phyloP scores from a whole-genome alignment of 2,113 vertebrate species.

The Hypanus sabinus region DNA sequence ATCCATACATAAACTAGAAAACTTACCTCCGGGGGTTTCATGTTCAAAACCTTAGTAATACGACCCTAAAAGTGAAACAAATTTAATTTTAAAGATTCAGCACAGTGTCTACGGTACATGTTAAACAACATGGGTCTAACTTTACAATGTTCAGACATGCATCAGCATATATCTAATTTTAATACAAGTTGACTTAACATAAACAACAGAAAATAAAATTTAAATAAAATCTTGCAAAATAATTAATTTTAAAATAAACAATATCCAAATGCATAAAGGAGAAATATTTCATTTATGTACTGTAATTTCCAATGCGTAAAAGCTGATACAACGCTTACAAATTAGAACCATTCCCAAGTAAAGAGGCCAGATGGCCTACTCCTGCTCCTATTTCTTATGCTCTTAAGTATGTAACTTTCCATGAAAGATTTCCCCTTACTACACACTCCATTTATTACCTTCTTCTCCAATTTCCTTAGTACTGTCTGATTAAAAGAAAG shows the following conservation, averaged over 20 bases:
- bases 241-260: background rate
- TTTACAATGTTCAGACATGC: background rate
- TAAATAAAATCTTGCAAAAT: background rate
- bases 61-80: constrained; percentile 65
- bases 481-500: background rate
- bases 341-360: background rate
- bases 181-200: background rate
- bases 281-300: background rate
- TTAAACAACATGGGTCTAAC: background rate
- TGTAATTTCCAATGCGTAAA: background rate
- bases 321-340: background rate
- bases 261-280: background rate
- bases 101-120: background rate
- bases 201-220: background rate
- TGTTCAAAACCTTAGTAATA: constrained; percentile 94
- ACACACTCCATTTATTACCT: background rate
- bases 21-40: constrained; percentile 92
- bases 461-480: background rate
- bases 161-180: background rate
- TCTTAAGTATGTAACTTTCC: background rate
- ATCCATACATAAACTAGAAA: background rate
- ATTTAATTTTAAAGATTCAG: background rate
- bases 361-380: background rate
- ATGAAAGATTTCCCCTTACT: background rate
- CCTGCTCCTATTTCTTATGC: too few relatives aligned